A percentile compares a stretch with the other conserved stretches of the same genome.
Conservation (phyloP, 2,113 vertebrate species). For the Tenrec ecaudatus region DNA sequence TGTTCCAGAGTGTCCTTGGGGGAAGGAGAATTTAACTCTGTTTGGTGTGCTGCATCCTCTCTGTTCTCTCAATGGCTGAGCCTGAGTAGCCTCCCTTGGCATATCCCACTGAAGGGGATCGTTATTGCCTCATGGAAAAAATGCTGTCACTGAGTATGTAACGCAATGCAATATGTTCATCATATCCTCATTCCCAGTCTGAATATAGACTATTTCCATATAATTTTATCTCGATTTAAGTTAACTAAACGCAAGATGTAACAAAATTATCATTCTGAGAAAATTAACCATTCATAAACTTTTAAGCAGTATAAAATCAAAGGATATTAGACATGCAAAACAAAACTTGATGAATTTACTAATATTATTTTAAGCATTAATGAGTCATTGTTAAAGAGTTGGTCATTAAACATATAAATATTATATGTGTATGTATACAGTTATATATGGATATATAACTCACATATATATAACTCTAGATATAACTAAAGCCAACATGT, state of each 20-base stretch:
- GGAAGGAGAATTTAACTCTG: constrained; percentile 72
- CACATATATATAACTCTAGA: too few species aligned
- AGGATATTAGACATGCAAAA: not conserved
- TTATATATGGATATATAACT: too few species aligned
- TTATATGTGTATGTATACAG: too few species aligned
- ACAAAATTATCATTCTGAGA: not conserved
- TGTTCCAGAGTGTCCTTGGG: constrained; percentile 55
- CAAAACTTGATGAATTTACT: not conserved
- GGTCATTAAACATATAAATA: not conserved
- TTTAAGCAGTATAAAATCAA: not conserved
- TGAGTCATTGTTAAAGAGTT: not conserved
- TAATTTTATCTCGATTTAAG: constrained; percentile 37
- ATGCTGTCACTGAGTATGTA: constrained; percentile 70
- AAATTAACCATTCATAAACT: not conserved
- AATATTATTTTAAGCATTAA: not conserved
- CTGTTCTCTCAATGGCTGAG: constrained; percentile 70
- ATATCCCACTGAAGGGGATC: constrained; percentile 73
- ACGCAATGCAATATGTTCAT: constrained; percentile 62
- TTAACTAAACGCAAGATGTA: not conserved
- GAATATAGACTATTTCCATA: not conserved
- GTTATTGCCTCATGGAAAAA: constrained; percentile 76
- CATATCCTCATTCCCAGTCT: constrained; percentile 33
- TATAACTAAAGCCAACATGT: too few species aligned
- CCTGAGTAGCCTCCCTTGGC: constrained; percentile 72
- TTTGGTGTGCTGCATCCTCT: constrained; percentile 60